Evolutionary conservation across 2,797 vertebrate species (phyloP).

Genomic region (Hylomyscus alleni): DNA sequence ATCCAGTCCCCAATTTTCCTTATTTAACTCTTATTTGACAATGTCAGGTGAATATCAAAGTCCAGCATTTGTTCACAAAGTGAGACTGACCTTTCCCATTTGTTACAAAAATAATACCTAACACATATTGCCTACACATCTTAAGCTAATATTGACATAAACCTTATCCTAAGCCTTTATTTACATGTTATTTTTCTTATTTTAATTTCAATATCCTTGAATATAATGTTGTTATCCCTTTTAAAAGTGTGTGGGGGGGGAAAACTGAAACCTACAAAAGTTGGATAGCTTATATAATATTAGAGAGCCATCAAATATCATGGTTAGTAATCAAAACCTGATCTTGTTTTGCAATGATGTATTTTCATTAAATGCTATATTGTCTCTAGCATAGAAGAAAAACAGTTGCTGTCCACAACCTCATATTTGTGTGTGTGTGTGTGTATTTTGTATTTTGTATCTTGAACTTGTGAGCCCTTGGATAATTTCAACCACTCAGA

Average conservation of each 20-base stretch:
- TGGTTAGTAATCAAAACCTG: constrained; percentile 14
- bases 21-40: constrained; percentile 26
- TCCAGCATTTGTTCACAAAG: not conserved
- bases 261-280: not conserved
- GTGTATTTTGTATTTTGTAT: constrained; percentile 29
- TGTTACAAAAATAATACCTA: not conserved
- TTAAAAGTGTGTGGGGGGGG: not conserved
- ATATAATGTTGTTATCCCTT: not conserved
- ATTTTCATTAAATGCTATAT: not conserved
- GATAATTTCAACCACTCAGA: constrained; percentile 10
- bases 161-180: not conserved
- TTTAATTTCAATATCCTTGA: constrained; percentile 3
- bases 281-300: constrained; percentile 13
- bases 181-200: not conserved
- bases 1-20: not conserved
- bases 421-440: not conserved
- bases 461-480: not conserved
- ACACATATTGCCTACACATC: not conserved
- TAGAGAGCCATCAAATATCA: constrained; percentile 10
- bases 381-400: not conserved
- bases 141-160: not conserved
- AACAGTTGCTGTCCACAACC: not conserved
- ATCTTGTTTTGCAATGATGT: constrained; percentile 51
- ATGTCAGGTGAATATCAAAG: constrained; percentile 48
- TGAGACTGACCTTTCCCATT: not conserved